phyloP scores from a whole-genome alignment of 2,797 vertebrate species.

The Rhinoraja longicauda region DNA sequence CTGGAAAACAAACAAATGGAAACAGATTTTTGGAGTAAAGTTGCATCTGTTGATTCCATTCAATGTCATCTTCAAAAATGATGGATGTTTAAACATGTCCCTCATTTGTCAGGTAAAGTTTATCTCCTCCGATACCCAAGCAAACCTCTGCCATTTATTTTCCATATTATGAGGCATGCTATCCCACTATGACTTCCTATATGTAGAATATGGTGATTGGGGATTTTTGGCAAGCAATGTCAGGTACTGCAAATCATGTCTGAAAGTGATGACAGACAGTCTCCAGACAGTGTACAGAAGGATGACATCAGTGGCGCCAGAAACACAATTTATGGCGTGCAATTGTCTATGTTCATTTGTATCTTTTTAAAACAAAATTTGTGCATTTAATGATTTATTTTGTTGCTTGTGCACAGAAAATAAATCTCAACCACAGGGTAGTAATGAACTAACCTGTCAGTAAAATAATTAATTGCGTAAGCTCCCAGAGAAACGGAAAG shows the following conservation, averaged over 20 bases:
- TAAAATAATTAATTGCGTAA: not conserved
- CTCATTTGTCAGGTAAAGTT: constrained; percentile 15
- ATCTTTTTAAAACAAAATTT: constrained; percentile 28
- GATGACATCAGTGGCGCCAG: constrained; percentile 35
- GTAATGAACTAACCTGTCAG: constrained; percentile 15
- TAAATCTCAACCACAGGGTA: not conserved
- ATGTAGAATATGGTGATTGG: not conserved
- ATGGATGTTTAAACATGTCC: not conserved
- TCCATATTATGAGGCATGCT: not conserved
- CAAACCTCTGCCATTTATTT: not conserved
- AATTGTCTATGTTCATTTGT: constrained; percentile 28
- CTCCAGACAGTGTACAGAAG: constrained; percentile 24
- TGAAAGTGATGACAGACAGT: constrained; percentile 32
- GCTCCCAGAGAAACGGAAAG: not conserved
- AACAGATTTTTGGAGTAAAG: not conserved
- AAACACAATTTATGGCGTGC: constrained; percentile 30
- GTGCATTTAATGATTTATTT: constrained; percentile 35
- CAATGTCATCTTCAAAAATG: not conserved
- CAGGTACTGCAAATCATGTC: constrained; percentile 23
- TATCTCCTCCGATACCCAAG: not conserved
- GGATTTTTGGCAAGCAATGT: not conserved
- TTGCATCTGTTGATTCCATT: not conserved
- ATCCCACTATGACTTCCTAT: constrained; percentile 16
- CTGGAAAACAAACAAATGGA: not conserved
- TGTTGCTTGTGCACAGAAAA: constrained; percentile 26